These are phyloP conservation scores for Perithous albicinctus DNA, from an alignment of 2,888 invertebrate species.

Conservation along the genomic window DNA sequence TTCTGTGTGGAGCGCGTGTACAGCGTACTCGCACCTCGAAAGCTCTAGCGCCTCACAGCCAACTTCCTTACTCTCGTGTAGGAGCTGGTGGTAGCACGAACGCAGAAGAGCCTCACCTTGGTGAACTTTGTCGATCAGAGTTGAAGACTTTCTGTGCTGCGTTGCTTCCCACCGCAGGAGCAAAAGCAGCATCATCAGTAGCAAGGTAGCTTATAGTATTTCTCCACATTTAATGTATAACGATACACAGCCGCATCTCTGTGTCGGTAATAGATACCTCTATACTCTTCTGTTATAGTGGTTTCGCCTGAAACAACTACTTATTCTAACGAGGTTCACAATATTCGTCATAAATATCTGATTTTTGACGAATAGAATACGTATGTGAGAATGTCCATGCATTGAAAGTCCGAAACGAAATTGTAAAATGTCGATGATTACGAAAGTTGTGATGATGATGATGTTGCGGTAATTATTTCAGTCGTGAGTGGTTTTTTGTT, in stretches of 20 bases:
- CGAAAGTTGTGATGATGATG: too few relatives aligned
- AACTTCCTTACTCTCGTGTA: constrained; percentile 25
- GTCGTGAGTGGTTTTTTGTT: too few relatives aligned
- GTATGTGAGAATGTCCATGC: neutral
- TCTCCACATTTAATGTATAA: constrained; percentile 8
- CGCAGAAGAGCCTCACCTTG: constrained; percentile 32
- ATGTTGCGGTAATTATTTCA: too few relatives aligned
- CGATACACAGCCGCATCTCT: constrained; percentile 10
- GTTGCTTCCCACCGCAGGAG: constrained; percentile 50
- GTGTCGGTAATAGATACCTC: neutral
- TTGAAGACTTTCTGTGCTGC: constrained; percentile 69
- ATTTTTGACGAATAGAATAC: neutral
- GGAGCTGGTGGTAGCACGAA: constrained; percentile 1
- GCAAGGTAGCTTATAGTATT: constrained; percentile 34
- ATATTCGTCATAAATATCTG: neutral
- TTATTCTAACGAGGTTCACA: neutral
- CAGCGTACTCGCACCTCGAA: constrained; percentile 32
- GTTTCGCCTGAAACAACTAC: constrained; percentile 6
- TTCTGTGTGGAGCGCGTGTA: constrained; percentile 65
- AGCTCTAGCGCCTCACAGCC: constrained; percentile 12
- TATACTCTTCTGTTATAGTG: neutral
- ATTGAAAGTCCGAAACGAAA: too few relatives aligned
- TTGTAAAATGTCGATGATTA: too few relatives aligned
- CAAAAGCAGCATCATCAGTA: constrained; percentile 28
- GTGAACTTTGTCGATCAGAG: constrained; percentile 79